These are phyloP conservation scores for Drosophila acutilabella DNA, from an alignment of 2,888 invertebrate species.

Conservation along the genomic window DNA sequence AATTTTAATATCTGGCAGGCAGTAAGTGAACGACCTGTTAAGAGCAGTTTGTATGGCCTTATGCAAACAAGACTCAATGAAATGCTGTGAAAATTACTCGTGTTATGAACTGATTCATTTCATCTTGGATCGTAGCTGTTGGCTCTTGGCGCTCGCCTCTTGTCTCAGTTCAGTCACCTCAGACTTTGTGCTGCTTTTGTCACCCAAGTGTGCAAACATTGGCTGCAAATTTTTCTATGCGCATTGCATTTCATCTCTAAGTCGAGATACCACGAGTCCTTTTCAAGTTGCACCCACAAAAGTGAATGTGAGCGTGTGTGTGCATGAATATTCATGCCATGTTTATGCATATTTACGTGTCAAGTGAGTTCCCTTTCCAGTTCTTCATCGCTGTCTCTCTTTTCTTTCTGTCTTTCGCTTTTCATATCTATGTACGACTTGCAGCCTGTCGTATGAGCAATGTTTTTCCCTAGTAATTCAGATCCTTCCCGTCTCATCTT, in stretches of 20 bases:
- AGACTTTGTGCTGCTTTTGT: constrained; percentile 9
- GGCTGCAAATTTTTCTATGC: constrained; percentile 73
- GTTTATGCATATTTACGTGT: constrained; percentile 82
- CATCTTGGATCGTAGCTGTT: no score
- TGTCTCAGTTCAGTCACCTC: constrained; percentile 69
- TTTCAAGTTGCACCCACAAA: constrained; percentile 53
- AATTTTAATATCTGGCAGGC: constrained; percentile 62
- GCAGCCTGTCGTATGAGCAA: constrained; percentile 71
- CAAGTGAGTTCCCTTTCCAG: constrained; percentile 61
- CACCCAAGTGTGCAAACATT: constrained; percentile 63
- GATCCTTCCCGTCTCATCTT: constrained; percentile 26
- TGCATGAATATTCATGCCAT: constrained; percentile 77
- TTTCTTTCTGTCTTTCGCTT: constrained; percentile 9
- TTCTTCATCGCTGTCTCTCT: constrained; percentile 6
- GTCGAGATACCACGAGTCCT: constrained; percentile 69
- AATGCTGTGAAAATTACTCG: constrained; percentile 72
- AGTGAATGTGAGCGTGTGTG: constrained; percentile 49
- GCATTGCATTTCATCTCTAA: constrained; percentile 83
- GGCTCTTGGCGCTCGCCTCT: no score
- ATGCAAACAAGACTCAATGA: constrained; percentile 43
- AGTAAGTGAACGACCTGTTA: constrained; percentile 68
- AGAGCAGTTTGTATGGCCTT: constrained; percentile 37
- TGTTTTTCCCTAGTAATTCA: constrained; percentile 48
- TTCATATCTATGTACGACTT: constrained; percentile 33
- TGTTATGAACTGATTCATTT: no score